Conservation (phyloP, 37 sponge, comb jelly and placozoan species). For the Diacarnus erythraeanus region DNA sequence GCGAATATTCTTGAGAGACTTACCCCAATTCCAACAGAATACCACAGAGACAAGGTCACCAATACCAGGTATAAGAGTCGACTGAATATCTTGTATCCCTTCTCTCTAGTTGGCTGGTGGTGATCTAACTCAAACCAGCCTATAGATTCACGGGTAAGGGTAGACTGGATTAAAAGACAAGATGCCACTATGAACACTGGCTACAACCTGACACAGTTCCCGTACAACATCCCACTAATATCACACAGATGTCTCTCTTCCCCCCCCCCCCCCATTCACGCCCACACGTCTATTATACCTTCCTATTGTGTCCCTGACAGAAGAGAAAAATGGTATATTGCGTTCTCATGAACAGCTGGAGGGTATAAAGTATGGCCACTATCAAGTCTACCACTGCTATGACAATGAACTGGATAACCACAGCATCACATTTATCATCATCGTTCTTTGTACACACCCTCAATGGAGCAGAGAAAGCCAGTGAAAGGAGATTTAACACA, state of each 20-base stretch:
- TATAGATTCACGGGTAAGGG: too few relatives aligned
- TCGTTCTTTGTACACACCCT: not conserved
- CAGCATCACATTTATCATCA: not conserved
- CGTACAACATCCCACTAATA: not conserved
- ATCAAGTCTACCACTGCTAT: conserved; percentile 41
- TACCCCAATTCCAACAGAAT: conserved; percentile 65
- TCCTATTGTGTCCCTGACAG: not conserved
- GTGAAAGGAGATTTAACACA: conserved; percentile 37
- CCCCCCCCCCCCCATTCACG: conserved; percentile 11
- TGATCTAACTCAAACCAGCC: not conserved
- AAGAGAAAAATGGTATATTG: conserved; percentile 18
- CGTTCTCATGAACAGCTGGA: conserved; percentile 16
- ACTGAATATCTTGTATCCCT: not conserved
- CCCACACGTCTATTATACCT: not conserved
- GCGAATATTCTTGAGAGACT: too few relatives aligned
- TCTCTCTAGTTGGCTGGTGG: not conserved
- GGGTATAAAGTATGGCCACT: conserved; percentile 32
- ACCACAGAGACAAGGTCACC: conserved; percentile 50
- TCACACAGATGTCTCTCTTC: not conserved
- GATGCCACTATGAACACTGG: too few relatives aligned
- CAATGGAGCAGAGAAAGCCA: conserved; percentile 32
- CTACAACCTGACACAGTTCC: too few relatives aligned
- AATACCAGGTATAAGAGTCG: conserved; percentile 6
- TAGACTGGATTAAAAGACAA: not conserved
- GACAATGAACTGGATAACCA: conserved; percentile 18